These are phyloP conservation scores for Parasteatoda tepidariorum DNA, from an alignment of 1,140 invertebrate genomes.

Conservation along the genomic window DNA sequence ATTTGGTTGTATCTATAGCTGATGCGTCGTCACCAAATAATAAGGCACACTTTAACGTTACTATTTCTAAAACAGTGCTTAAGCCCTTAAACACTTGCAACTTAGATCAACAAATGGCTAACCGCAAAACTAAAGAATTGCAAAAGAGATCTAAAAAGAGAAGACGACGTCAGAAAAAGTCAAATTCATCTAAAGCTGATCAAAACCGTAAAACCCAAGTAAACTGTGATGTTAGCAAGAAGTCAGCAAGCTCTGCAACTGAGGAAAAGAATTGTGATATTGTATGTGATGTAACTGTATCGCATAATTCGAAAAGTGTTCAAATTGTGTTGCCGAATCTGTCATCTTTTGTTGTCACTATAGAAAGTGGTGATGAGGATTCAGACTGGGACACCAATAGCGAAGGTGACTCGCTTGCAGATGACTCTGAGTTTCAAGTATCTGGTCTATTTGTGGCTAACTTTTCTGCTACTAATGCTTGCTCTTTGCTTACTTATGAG, in stretches of 20 bases:
- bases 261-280: background rate
- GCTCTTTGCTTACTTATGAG: no score
- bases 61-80: no score
- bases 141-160: constrained; percentile 15
- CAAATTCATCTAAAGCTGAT: background rate
- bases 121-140: constrained; percentile 19
- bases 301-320: background rate
- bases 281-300: constrained; percentile 3
- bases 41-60: no score
- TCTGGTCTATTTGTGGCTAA: background rate
- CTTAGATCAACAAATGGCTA: background rate
- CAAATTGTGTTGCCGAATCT: constrained; percentile 7
- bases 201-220: background rate
- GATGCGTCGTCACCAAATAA: no score
- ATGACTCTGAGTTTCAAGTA: constrained; percentile 11
- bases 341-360: constrained; percentile 10
- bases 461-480: background rate
- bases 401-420: constrained; percentile 4
- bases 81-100: background rate
- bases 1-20: no score
- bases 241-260: background rate
- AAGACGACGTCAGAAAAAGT: constrained; percentile 6
- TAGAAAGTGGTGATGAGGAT: constrained; percentile 8
- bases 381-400: constrained; percentile 18
- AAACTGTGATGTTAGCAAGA: background rate